phyloP scores from a whole-genome alignment of 2,113 vertebrate genomes.

The Daubentonia madagascariensis region DNA sequence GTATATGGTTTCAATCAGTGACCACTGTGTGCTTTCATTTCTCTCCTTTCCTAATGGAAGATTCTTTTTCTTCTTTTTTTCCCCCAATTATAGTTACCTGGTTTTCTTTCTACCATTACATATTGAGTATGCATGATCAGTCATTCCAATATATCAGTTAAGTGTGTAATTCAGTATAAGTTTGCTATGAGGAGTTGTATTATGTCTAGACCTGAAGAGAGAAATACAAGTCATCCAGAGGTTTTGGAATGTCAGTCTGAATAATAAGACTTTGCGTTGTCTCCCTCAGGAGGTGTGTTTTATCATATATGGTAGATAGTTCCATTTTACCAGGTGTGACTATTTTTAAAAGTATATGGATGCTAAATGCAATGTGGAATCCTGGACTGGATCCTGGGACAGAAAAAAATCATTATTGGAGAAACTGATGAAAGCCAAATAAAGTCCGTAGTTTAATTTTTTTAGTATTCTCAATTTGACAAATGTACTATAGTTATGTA shows the following conservation, averaged over 20 bases:
- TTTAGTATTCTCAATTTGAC: not conserved
- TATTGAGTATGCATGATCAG: not conserved
- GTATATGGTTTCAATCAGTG: not conserved
- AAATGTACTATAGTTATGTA: not conserved
- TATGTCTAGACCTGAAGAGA: not conserved
- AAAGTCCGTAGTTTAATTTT: not conserved
- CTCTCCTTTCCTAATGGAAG: not conserved
- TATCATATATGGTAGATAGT: not conserved
- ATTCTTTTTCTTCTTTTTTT: not conserved
- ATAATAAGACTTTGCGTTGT: not conserved
- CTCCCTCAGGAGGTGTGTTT: not conserved
- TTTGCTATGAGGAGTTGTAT: not conserved
- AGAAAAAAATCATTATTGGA: not conserved
- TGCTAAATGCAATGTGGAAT: not conserved
- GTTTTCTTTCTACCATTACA: not conserved
- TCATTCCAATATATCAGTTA: not conserved
- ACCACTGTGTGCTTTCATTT: not conserved
- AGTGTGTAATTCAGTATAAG: not conserved
- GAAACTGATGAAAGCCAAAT: not conserved
- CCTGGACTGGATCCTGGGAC: not conserved
- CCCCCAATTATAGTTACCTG: not conserved
- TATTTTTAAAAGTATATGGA: not conserved
- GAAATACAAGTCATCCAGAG: not conserved
- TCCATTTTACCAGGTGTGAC: not conserved
- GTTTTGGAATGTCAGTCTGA: not conserved